Conservation (phyloP, 1,140 invertebrate genomes). For the Drosophila insularis region DNA sequence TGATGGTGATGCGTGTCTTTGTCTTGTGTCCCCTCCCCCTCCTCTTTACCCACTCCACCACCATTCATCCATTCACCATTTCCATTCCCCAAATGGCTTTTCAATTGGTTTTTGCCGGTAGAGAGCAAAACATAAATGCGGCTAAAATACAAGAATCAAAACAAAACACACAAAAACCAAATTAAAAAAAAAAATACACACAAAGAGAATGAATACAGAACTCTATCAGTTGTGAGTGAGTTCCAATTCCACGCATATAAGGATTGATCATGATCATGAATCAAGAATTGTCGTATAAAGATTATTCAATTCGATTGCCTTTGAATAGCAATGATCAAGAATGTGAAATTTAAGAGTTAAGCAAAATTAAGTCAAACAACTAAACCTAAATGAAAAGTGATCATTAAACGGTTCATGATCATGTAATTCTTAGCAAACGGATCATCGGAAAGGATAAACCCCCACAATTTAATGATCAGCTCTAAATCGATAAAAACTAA, state of each 20-base stretch:
- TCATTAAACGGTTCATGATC: constrained; percentile 1
- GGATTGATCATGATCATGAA: too few relatives aligned
- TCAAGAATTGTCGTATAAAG: too few relatives aligned
- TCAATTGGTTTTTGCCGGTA: constrained; percentile 70
- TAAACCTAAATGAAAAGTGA: not conserved
- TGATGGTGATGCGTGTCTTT: constrained; percentile 54
- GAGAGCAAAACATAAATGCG: constrained; percentile 67
- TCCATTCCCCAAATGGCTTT: constrained; percentile 67
- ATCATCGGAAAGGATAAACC: not conserved
- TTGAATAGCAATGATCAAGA: too few relatives aligned
- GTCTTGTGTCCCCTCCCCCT: not conserved
- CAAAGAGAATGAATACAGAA: constrained; percentile 34
- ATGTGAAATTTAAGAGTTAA: too few relatives aligned
- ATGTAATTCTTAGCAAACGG: not conserved
- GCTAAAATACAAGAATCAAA: constrained; percentile 73
- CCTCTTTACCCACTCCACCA: not conserved
- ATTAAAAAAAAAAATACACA: not conserved
- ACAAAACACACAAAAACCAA: constrained; percentile 46
- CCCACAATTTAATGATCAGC: not conserved
- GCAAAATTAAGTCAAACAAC: too few relatives aligned
- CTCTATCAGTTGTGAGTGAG: constrained; percentile 9
- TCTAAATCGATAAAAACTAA: not conserved
- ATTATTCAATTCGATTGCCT: too few relatives aligned
- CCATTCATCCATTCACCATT: constrained; percentile 38
- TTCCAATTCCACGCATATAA: too few relatives aligned